Evolutionary conservation across 2,888 invertebrate genomes (phyloP).

Genomic region (Meghimatium bilineatum): DNA sequence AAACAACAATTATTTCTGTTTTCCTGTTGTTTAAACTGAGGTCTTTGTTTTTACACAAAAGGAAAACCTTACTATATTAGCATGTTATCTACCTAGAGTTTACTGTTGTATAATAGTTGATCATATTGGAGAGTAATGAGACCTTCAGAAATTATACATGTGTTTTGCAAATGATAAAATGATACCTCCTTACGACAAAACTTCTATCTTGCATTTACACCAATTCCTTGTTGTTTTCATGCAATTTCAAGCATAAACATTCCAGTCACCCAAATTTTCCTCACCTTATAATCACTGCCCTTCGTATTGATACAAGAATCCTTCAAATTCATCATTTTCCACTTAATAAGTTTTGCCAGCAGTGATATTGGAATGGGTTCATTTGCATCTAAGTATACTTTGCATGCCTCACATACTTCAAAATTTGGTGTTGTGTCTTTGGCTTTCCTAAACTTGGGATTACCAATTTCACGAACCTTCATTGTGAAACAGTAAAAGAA

Average conservation of each 20-base stretch:
- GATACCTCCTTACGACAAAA: not conserved
- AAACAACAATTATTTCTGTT: no score
- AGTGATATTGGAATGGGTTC: slow-evolving; percentile 75
- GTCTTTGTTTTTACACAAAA: no score
- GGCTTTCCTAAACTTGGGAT: slow-evolving; percentile 73
- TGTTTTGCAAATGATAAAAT: not conserved
- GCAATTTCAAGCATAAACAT: not conserved
- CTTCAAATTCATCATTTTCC: slow-evolving; percentile 72
- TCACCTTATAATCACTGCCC: slow-evolving; percentile 72
- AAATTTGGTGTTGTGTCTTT: slow-evolving; percentile 66
- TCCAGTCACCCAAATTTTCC: not conserved
- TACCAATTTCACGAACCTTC: slow-evolving; percentile 75
- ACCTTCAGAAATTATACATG: no score
- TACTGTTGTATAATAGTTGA: no score
- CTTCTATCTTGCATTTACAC: not conserved
- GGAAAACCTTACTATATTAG: no score
- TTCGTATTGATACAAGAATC: slow-evolving; percentile 69
- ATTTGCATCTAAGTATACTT: slow-evolving; percentile 71
- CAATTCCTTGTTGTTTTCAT: not conserved
- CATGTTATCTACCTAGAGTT: no score
- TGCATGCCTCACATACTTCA: slow-evolving; percentile 76
- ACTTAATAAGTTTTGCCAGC: slow-evolving; percentile 75
- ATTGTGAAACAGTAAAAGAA: not conserved
- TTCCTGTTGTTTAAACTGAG: no score
- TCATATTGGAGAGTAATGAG: no score